A percentile compares a stretch with the other conserved stretches of the same genome.
Conservation (phyloP, 30 jellyfish, hydroid and myxozoan genomes). For the Aurelia sp. region DNA sequence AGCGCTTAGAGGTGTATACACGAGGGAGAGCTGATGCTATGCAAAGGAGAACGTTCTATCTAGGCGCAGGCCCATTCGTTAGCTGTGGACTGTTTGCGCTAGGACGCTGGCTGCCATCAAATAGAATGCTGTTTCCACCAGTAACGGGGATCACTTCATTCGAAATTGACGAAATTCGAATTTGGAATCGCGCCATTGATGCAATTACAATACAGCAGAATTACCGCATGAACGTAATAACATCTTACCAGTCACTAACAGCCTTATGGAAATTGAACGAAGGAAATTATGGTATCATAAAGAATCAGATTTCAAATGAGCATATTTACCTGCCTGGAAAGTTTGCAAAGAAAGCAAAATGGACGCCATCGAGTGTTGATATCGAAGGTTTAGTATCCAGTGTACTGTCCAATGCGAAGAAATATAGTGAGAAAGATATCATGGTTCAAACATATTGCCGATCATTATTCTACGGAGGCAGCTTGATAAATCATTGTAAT, state of each 20-base stretch:
- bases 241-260: conserved; percentile 26
- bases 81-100: conserved; percentile 56
- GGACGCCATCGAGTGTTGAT: conserved; percentile 48
- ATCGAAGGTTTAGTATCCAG: not conserved
- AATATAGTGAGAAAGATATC: not conserved
- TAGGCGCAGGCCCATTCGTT: conserved; percentile 12
- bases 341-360: conserved; percentile 28
- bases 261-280: conserved; percentile 65
- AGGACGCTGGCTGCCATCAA: conserved; percentile 62
- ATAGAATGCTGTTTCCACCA: conserved; percentile 38
- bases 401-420: not conserved
- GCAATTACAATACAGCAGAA: conserved; percentile 62
- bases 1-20: conserved; percentile 39
- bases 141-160: conserved; percentile 15
- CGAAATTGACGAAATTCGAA: conserved; percentile 43
- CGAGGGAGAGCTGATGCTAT: not conserved
- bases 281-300: conserved; percentile 25
- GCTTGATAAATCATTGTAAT: conserved; percentile 10
- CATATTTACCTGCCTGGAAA: conserved; percentile 48
- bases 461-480: conserved; percentile 23
- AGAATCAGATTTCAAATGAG: conserved; percentile 20
- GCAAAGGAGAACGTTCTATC: conserved; percentile 43
- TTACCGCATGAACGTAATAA: conserved; percentile 31
- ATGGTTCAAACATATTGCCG: conserved; percentile 1
- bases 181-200: conserved; percentile 53